Evolutionary conservation across 2,888 invertebrate species (phyloP), one percentile per base, ranked within the genome.

Genomic region (Xanthia icteritia): DNA sequence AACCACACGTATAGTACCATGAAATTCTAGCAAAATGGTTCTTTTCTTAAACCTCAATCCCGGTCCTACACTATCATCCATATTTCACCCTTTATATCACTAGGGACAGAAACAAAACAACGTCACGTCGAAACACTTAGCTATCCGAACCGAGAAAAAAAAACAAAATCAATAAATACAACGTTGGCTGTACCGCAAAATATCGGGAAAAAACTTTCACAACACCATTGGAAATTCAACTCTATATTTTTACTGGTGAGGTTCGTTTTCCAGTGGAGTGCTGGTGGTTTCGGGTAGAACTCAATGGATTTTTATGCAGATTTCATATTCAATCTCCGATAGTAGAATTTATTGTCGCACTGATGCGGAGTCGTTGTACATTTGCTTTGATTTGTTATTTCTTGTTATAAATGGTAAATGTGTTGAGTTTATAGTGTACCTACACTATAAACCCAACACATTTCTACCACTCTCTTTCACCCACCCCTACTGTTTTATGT

Each of bases 311-410:
- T 91, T 92, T 92, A 91, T 91, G 91, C 91, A 92, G 91, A 93
- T 93, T 92, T 92, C 92, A 93, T 93, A 93, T 94, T 93, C 92
- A 92, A 93, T 94, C 92, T 92, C 90, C 89, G 92, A 93, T 92
- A 93, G 90, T 84, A 86, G 86, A 89, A 93, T 93, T 92, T 92
- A 92, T 91, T 89, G 91, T 88, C 79, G 82, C 77, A 79, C 82
- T 86, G 90, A 91, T 88, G 89, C 86, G 76, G 69, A 79, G 60
- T 81, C 73, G 80, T 58, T 76, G 82, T 69, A 70, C 39, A 76
- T 81, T 79, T 68, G 58, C 66, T 82, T 70, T 68, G 72, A 85
- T 84, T 85, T 83, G 67, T 76, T 76, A 67, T 83, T 71, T 72
- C 51, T 69, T 77, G 65, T 39, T 65, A 9, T 66, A 79, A 56